A percentile compares a stretch with the other conserved stretches of the same genome.
These are phyloP conservation scores for Luffia ferchaultella DNA, from an alignment of 2,888 invertebrate species.

Conservation along the genomic window DNA sequence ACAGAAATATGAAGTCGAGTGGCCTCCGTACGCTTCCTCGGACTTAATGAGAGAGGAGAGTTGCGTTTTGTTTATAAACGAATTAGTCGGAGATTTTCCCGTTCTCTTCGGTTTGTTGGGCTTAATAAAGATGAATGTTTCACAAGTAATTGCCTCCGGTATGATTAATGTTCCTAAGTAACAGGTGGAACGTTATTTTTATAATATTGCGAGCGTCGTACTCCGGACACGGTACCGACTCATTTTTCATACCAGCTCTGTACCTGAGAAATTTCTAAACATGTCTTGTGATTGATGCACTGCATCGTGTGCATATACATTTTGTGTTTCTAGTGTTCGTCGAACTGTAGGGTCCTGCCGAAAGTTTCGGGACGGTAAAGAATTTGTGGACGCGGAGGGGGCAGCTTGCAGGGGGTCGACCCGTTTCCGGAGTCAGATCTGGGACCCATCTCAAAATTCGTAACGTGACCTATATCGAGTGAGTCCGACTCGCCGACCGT, in stretches of 20 bases:
- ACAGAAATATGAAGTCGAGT: background rate
- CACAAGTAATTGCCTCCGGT: constrained; percentile 3
- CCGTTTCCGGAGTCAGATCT: background rate
- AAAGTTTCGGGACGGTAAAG: no score
- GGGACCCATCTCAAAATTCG: background rate
- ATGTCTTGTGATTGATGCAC: background rate
- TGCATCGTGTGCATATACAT: background rate
- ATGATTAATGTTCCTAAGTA: constrained; percentile 6
- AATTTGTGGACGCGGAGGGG: no score
- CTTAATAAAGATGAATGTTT: constrained; percentile 7
- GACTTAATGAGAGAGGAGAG: background rate
- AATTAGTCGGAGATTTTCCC: constrained; percentile 4
- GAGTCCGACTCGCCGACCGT: no score
- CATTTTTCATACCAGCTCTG: background rate
- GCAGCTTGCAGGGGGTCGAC: background rate
- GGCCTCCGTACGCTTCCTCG: background rate
- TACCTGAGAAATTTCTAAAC: background rate
- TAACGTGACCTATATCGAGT: background rate
- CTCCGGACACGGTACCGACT: background rate
- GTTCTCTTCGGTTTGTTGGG: background rate
- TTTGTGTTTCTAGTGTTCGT: background rate
- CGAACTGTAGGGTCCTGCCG: no score
- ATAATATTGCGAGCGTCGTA: constrained; percentile 1
- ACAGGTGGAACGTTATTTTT: constrained; percentile 6
- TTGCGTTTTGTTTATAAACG: constrained; percentile 3